These are phyloP conservation scores for Aselliscus stoliczkanus DNA, from an alignment of 2,797 vertebrate genomes.

Conservation along the genomic window DNA sequence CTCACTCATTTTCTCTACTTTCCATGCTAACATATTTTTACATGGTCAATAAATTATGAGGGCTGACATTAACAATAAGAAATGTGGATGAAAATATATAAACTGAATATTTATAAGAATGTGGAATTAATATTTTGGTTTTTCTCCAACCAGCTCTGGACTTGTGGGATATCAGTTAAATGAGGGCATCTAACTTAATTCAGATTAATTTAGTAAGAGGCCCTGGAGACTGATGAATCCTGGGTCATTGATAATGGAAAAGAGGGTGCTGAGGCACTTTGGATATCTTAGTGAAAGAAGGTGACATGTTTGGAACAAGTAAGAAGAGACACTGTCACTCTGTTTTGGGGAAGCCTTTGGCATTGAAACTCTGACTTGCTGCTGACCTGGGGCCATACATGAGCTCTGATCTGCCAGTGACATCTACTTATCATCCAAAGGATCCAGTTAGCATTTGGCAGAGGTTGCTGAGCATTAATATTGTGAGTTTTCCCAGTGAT, in stretches of 20 bases:
- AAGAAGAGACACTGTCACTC: background rate
- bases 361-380: background rate
- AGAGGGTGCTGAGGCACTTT: background rate
- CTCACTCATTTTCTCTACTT: slow-evolving; percentile 60
- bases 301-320: background rate
- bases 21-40: slow-evolving; percentile 67
- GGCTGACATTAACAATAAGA: slow-evolving; percentile 66
- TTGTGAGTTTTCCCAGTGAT: background rate
- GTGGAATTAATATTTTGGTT: slow-evolving; percentile 50
- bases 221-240: background rate
- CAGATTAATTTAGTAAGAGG: slow-evolving; percentile 47
- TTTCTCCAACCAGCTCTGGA: slow-evolving; percentile 22
- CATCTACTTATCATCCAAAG: background rate
- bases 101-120: slow-evolving; percentile 62
- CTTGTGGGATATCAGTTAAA: slow-evolving; percentile 25
- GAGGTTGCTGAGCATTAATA: background rate
- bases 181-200: slow-evolving; percentile 36
- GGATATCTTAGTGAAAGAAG: slow-evolving; percentile 37
- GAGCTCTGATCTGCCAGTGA: background rate
- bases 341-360: background rate
- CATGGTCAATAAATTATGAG: slow-evolving; percentile 66
- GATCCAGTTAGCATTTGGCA: background rate
- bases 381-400: background rate
- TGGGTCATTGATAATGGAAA: slow-evolving; percentile 26
- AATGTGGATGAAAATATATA: slow-evolving; percentile 57